Evolutionary conservation across 1,140 invertebrate species (phyloP).

Genomic region (Aphaenogaster floridana): DNA sequence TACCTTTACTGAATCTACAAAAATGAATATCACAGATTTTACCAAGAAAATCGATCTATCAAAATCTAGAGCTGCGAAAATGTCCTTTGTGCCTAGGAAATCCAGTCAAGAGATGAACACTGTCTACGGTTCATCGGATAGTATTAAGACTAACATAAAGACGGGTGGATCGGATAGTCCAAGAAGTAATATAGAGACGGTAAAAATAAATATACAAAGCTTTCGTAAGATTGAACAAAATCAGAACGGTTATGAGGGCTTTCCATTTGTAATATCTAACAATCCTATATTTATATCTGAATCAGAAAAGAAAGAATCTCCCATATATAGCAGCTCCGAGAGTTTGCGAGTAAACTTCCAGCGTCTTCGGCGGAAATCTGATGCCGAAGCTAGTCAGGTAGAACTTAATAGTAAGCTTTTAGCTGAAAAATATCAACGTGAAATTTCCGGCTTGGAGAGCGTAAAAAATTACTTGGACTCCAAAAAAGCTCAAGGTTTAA

Average conservation of each 20-base stretch:
- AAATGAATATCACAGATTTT: slow-evolving; percentile 76
- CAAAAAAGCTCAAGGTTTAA: slow-evolving; percentile 82
- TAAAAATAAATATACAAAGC: slow-evolving; percentile 82
- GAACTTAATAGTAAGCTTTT: slow-evolving; percentile 81
- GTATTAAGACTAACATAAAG: slow-evolving; percentile 77
- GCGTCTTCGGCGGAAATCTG: slow-evolving; percentile 80
- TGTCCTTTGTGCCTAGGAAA: slow-evolving; percentile 70
- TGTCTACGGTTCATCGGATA: slow-evolving; percentile 71
- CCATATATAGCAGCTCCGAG: slow-evolving; percentile 81
- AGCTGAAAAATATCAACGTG: slow-evolving; percentile 83
- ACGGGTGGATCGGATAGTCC: slow-evolving; percentile 71
- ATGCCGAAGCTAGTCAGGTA: slow-evolving; percentile 78
- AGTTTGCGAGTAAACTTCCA: slow-evolving; percentile 81
- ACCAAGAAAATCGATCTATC: slow-evolving; percentile 78
- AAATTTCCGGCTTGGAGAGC: slow-evolving; percentile 82
- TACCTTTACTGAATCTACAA: slow-evolving; percentile 70
- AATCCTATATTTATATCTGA: slow-evolving; percentile 83
- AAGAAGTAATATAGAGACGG: slow-evolving; percentile 79
- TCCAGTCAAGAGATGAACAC: slow-evolving; percentile 71
- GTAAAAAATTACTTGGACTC: slow-evolving; percentile 85
- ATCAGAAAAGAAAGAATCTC: slow-evolving; percentile 79
- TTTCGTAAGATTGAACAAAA: slow-evolving; percentile 81
- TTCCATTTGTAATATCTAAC: slow-evolving; percentile 83
- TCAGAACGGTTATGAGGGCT: slow-evolving; percentile 82
- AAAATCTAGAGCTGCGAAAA: slow-evolving; percentile 67